Percentiles rank a stretch among this genome's conserved stretches.
phyloP scores from a whole-genome alignment of 1,140 invertebrate species.

The Zaprionus vittiger region DNA sequence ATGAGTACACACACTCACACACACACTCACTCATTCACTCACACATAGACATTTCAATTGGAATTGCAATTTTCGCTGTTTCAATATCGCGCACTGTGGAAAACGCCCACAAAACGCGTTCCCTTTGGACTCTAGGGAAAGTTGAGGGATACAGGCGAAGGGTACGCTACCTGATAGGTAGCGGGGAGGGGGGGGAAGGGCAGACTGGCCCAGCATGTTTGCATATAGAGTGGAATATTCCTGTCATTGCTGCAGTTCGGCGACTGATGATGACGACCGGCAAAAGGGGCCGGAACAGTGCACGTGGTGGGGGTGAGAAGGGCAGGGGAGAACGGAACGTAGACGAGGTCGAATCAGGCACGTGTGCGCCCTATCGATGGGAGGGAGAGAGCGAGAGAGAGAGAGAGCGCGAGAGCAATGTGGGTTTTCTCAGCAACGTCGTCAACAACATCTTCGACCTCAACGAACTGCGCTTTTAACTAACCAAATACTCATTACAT shows the following conservation, averaged over 20 bases:
- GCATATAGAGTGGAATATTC: slow-evolving; percentile 49
- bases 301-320: too few species aligned
- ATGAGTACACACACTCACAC: neutral
- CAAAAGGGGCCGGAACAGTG: neutral
- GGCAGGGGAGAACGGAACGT: neutral
- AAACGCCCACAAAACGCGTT: slow-evolving; percentile 50
- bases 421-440: slow-evolving; percentile 15
- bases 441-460: slow-evolving; percentile 16
- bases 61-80: slow-evolving; percentile 51
- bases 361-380: slow-evolving; percentile 9
- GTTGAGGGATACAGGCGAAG: neutral
- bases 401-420: slow-evolving; percentile 1
- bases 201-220: slow-evolving; percentile 33
- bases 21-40: neutral
- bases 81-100: slow-evolving; percentile 41
- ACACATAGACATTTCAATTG: slow-evolving; percentile 20
- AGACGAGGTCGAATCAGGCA: neutral
- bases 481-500: slow-evolving; percentile 61
- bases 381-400: too few species aligned
- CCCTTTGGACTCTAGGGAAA: slow-evolving; percentile 24
- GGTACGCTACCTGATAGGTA: too few species aligned
- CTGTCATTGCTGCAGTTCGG: slow-evolving; percentile 49
- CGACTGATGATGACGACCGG: slow-evolving; percentile 15
- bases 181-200: neutral
- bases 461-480: slow-evolving; percentile 35